Evolutionary conservation across 2,113 vertebrate species (phyloP), one percentile per base, ranked within the genome.

Genomic region (Microcebus griseorufus): DNA sequence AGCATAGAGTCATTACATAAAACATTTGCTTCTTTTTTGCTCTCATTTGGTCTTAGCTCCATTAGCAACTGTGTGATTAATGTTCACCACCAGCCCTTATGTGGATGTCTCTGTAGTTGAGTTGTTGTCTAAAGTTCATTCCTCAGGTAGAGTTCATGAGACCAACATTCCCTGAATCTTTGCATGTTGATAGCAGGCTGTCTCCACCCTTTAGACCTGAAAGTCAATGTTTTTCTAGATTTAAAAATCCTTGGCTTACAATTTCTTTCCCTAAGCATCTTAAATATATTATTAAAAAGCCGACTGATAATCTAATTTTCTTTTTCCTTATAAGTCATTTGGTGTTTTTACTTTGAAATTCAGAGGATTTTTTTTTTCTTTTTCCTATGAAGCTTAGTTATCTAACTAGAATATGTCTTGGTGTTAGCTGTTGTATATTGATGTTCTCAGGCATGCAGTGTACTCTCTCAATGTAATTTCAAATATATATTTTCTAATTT

Each of bases 181-280:
- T 92, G 29, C 73, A 69, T 70, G 29, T 86, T 72, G 34, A 72
- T 82, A 65, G 32, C 20, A 89, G 32, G 13, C 10, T 64, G 5
- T 17, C 72, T 94, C 62, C 72, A n/a, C 27, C 90, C 37, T 96
- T 88, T 93, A 39, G 20, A 32, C 18, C 76, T 70, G 64, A 80
- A 94, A 95, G 34, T 87, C 89, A 48, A 16, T 79, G 20, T 88
- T 84, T 81, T 88, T 82, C 55, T 58, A 34, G n/a, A 51, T 78
- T 75, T 70, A 55, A 79, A 95, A 96, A 55, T 80, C 29, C 39
- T 81, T 88, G 70, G 42, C 25, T 48, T 16, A 6, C 2, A 65
- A n/a, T 67, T 76, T 93, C 5, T 95, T 96, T 62, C 67, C 62
- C 42, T 48, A 27, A 72, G 69, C 73, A 79, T 75, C 53, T 90